phyloP scores from a whole-genome alignment of 2,888 invertebrate genomes.

The Lasius platythorax region DNA sequence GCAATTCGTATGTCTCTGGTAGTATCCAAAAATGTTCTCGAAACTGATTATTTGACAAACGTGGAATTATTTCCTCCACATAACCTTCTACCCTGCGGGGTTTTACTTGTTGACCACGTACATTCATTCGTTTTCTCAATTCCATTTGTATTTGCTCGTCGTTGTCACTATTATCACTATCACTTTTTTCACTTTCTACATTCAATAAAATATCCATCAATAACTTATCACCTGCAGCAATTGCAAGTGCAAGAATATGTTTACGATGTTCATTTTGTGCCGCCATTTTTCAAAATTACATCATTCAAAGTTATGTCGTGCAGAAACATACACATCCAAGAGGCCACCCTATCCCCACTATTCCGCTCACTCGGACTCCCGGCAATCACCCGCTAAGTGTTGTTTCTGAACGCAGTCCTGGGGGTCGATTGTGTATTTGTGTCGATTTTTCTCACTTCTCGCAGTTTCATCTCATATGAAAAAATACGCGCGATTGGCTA shows the following conservation, averaged over 20 bases:
- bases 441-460: no score
- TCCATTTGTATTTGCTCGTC: background rate
- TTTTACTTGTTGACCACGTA: background rate
- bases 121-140: constrained; percentile 6
- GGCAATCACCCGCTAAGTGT: background rate
- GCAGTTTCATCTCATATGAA: no score
- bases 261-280: background rate
- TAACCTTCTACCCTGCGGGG: background rate
- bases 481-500: no score
- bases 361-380: background rate
- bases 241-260: background rate
- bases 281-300: background rate
- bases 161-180: background rate
- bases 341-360: background rate
- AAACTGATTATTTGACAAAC: background rate
- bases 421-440: no score
- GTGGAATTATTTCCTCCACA: constrained; percentile 3
- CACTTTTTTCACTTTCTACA: background rate
- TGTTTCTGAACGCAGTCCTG: background rate
- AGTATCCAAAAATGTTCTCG: constrained; percentile 9
- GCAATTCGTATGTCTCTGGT: background rate
- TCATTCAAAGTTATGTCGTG: background rate
- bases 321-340: background rate
- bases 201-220: background rate
- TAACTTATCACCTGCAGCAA: constrained; percentile 21